phyloP scores from a whole-genome alignment of 2,797 vertebrate genomes.

The Anisognathus igniventris region DNA sequence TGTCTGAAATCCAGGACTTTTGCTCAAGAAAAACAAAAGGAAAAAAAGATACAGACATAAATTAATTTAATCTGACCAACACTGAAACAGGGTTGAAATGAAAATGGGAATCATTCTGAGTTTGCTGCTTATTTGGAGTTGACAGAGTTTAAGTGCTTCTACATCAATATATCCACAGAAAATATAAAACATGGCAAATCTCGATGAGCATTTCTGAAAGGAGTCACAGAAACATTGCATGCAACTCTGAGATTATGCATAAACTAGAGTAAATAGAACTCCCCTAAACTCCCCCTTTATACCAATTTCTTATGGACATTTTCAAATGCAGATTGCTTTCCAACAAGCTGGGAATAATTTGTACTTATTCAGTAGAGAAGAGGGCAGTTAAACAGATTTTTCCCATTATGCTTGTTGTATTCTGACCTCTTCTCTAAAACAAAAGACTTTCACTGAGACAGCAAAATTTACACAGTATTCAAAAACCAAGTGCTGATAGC shows the following conservation, averaged over 20 bases:
- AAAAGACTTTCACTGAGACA: neutral
- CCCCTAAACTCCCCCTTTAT: neutral
- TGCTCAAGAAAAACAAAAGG: neutral
- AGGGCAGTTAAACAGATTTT: conserved; percentile 25
- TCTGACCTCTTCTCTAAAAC: neutral
- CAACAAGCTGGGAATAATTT: conserved; percentile 21
- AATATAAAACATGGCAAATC: neutral
- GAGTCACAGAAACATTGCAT: neutral
- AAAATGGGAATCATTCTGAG: neutral
- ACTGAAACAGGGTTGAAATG: neutral
- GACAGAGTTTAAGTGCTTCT: neutral
- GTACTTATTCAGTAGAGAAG: neutral
- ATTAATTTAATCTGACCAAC: neutral
- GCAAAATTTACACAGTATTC: neutral
- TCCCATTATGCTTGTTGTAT: neutral
- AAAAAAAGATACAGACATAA: neutral
- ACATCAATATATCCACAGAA: neutral
- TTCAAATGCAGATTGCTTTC: conserved; percentile 21
- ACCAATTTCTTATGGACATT: neutral
- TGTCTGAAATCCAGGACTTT: neutral
- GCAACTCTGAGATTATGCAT: neutral
- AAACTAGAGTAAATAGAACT: conserved; percentile 4
- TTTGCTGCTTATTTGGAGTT: neutral
- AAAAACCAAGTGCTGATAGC: neutral
- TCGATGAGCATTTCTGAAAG: neutral